phyloP scores from a whole-genome alignment of 2,888 invertebrate genomes.

The Crepidodera aurea region DNA sequence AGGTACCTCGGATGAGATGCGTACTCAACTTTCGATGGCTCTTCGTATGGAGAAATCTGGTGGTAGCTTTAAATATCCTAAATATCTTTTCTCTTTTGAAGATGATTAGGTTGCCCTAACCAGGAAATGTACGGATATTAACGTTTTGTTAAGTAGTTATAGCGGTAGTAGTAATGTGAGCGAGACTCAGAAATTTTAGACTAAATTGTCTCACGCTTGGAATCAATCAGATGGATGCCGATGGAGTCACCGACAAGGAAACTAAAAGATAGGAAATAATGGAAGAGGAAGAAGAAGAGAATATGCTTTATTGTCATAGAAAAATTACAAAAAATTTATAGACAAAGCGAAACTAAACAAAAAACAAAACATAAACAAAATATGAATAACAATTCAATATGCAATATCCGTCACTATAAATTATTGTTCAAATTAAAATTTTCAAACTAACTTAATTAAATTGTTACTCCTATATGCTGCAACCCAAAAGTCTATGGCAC shows the following conservation, averaged over 20 bases:
- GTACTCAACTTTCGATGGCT: background rate
- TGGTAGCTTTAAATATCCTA: constrained; percentile 15
- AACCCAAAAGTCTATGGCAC: too few species aligned
- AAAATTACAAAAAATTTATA: too few species aligned
- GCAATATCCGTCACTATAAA: too few species aligned
- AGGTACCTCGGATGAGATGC: too few species aligned
- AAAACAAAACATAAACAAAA: too few species aligned
- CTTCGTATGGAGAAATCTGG: constrained; percentile 14
- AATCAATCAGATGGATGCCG: constrained; percentile 13
- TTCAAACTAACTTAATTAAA: too few species aligned
- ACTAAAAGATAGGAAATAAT: background rate
- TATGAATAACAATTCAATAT: too few species aligned
- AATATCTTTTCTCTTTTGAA: constrained; percentile 3
- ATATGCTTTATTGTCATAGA: too few species aligned
- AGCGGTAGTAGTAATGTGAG: background rate
- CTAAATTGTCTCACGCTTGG: constrained; percentile 12
- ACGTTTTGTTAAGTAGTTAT: background rate
- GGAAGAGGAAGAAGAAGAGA: too few species aligned
- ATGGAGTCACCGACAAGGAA: background rate
- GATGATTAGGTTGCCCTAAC: constrained; percentile 1
- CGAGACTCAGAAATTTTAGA: background rate
- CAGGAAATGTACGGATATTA: background rate
- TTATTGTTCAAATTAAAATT: too few species aligned
- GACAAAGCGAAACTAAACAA: too few species aligned
- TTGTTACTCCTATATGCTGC: too few species aligned